Percentiles rank a stretch among this genome's conserved stretches.
These are phyloP conservation scores for Diploscapter pachys DNA, from an alignment of 1,140 invertebrate species.

Conservation along the genomic window DNA sequence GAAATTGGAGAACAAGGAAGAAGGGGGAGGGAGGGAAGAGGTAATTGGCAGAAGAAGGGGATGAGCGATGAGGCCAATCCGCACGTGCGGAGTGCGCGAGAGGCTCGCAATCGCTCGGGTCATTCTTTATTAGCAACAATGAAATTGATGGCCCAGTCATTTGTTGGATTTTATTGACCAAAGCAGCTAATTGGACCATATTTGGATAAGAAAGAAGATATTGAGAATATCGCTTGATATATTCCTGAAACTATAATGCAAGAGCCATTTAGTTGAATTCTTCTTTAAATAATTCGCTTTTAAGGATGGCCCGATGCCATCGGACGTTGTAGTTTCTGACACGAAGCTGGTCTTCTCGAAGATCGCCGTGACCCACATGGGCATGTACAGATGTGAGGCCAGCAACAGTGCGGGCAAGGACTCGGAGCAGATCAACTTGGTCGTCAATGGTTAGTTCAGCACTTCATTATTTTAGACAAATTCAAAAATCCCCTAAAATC, in stretches of 20 bases:
- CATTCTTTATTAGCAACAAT: too few relatives aligned
- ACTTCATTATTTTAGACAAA: too few relatives aligned
- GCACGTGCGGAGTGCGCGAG: too few relatives aligned
- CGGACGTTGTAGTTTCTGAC: conserved; percentile 11
- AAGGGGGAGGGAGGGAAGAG: too few relatives aligned
- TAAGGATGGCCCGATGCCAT: conserved; percentile 17
- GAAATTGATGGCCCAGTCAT: too few relatives aligned
- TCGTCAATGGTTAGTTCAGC: conserved; percentile 20
- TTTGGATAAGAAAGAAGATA: neutral
- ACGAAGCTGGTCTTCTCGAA: conserved; percentile 11
- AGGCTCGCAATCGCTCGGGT: too few relatives aligned
- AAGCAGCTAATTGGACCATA: too few relatives aligned
- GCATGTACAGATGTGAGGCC: conserved; percentile 21
- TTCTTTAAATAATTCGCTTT: neutral
- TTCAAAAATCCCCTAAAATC: too few relatives aligned
- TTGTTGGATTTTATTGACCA: too few relatives aligned
- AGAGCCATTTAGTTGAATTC: neutral
- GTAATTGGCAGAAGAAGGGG: too few relatives aligned
- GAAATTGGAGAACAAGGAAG: too few relatives aligned
- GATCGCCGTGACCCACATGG: conserved; percentile 9
- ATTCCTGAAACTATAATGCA: conserved; percentile 5
- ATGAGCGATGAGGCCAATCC: too few relatives aligned
- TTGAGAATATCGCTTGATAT: neutral
- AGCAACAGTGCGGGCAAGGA: conserved; percentile 20
- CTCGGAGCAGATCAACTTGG: conserved; percentile 16